Evolutionary conservation across 2,888 invertebrate species (phyloP).

Genomic region (Macroteleia sp.): DNA sequence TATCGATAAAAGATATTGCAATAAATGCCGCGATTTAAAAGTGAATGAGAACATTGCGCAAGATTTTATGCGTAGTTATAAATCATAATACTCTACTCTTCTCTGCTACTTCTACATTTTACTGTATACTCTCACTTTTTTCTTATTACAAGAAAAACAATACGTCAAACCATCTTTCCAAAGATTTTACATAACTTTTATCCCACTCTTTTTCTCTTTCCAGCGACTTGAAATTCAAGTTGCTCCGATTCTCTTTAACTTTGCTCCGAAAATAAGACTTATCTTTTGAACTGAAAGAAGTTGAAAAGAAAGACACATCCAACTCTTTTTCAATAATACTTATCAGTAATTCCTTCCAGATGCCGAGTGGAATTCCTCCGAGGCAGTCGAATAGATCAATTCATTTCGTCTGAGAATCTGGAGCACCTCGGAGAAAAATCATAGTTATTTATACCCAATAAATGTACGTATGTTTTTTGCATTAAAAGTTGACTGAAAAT

Average conservation of each 20-base stretch:
- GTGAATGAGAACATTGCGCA: no score
- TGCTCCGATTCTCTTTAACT: constrained; percentile 7
- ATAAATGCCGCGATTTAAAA: no score
- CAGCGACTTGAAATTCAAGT: background rate
- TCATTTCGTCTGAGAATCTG: constrained; percentile 35
- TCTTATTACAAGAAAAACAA: no score
- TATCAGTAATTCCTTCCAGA: constrained; percentile 37
- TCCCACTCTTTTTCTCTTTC: no score
- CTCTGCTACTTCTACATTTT: no score
- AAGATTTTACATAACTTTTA: no score
- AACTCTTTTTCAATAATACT: constrained; percentile 21
- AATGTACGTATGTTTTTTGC: constrained; percentile 8
- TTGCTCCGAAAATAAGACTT: constrained; percentile 14
- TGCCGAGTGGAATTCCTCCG: constrained; percentile 13
- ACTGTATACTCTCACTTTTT: no score
- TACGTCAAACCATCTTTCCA: no score
- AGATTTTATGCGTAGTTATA: no score
- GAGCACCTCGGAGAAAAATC: constrained; percentile 21
- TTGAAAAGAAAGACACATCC: constrained; percentile 5
- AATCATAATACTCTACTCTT: no score
- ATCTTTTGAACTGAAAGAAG: constrained; percentile 15
- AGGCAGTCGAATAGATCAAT: constrained; percentile 28
- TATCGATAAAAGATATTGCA: no score
- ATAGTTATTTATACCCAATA: constrained; percentile 36
- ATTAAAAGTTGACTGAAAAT: background rate